Percentiles rank a stretch among this genome's conserved stretches.
Conservation (phyloP, 2,797 vertebrate genomes). For the Naso thynnoides region DNA sequence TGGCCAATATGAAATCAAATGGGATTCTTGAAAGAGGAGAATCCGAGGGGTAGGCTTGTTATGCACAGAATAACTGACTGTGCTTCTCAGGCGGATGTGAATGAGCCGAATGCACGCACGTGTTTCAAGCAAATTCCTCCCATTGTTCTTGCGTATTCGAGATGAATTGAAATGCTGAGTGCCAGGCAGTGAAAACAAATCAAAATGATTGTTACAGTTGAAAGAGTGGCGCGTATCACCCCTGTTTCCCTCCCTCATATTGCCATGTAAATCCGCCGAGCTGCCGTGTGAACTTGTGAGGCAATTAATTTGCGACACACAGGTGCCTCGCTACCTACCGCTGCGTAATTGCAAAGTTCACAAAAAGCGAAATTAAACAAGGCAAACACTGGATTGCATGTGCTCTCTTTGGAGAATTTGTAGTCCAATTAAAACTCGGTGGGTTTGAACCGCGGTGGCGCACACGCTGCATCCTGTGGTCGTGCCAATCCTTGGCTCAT, state of each 20-base stretch:
- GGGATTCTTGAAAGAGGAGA: conserved; percentile 77
- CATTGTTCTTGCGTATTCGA: conserved; percentile 72
- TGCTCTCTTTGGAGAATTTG: conserved; percentile 64
- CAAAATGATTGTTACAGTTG: conserved; percentile 69
- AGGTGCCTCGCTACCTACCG: conserved; percentile 52
- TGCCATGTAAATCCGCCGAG: conserved; percentile 63
- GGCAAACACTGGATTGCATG: conserved; percentile 44
- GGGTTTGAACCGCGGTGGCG: conserved; percentile 49
- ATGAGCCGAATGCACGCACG: conserved; percentile 24
- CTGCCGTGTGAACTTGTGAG: conserved; percentile 61
- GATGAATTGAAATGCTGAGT: conserved; percentile 67
- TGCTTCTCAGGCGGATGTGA: conserved; percentile 50
- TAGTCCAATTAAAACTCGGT: conserved; percentile 69
- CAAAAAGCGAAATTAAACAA: conserved; percentile 70
- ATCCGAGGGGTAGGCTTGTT: conserved; percentile 71
- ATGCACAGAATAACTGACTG: conserved; percentile 76
- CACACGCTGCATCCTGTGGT: conserved; percentile 38
- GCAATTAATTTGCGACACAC: conserved; percentile 69
- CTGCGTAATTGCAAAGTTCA: conserved; percentile 71
- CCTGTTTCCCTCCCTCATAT: conserved; percentile 37
- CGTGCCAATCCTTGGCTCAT: conserved; percentile 59
- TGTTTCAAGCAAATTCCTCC: conserved; percentile 64
- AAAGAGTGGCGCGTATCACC: conserved; percentile 61
- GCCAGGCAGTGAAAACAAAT: conserved; percentile 69
- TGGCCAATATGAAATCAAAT: conserved; percentile 84